Evolutionary conservation across 2,113 vertebrate genomes (phyloP), one percentile per base, ranked within the genome.

Genomic region (Bambusicola thoracicus): DNA sequence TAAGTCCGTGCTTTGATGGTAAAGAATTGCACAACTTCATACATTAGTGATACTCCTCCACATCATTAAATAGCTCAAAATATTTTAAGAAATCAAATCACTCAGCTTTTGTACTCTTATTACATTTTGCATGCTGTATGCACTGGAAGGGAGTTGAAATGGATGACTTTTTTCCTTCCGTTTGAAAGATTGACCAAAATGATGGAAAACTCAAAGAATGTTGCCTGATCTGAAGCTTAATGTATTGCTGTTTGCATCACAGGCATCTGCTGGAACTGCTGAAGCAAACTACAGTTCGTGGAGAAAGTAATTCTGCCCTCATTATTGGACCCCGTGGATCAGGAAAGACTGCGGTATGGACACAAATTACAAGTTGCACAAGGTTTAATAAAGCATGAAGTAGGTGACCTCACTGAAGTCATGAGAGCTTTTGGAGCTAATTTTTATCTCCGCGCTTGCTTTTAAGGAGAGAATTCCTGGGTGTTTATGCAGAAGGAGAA

Each of bases 291-390:
- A 98, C 97, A 17, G 34, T 98, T 91, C 97, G 99, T 10, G 99
- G 99, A 79, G 99, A 99, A 95, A 99, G 99, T 73, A 99, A 99
- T 74, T 99, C 99, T 2, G 98, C 99, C 59, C 98, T 99, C 16
- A 96, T 99, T 44, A 97, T 99, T 29, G 99, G 99, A 11, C 98
- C 99, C 48, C 97, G 99, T 85, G 99, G 99, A 93, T 97, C 98
- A 2, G 99, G 99, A 58, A 99, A 99, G 94, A 98, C 97, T 4
- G 97, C 87, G 99, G 99, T 99, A 98, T 62, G 94, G 96, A 4
- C 25, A 32, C 4, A 9, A 43, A 8, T 13, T 82, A n/a, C 7
- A 48, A 18, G 61, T 36, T 38, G 11, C 13, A 32, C 5, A 19
- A 41, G 29, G 56, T 43, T 21, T 36, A 76, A 20, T 74, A 24